Evolutionary conservation across 2,113 vertebrate species (phyloP).

Genomic region (Microtus pennsylvanicus): DNA sequence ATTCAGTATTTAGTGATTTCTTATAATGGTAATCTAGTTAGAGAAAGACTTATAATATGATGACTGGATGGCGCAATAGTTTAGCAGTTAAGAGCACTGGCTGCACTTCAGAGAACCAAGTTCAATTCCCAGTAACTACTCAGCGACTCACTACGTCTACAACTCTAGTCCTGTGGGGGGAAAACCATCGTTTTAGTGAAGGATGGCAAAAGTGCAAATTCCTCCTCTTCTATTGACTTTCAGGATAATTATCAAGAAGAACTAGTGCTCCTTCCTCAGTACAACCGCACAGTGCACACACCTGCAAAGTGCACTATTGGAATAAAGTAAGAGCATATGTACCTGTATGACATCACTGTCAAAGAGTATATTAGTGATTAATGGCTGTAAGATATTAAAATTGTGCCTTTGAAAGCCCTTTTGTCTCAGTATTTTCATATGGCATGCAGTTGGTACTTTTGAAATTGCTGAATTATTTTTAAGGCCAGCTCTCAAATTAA

Average conservation of each 20-base stretch:
- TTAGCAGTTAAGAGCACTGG: background rate
- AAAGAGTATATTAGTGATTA: background rate
- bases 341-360: background rate
- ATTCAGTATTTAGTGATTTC: constrained; percentile 12
- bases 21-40: constrained; percentile 26
- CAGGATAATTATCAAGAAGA: constrained; percentile 2
- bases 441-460: background rate
- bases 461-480: constrained; percentile 17
- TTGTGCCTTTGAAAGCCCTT: constrained; percentile 6
- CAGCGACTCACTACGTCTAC: background rate
- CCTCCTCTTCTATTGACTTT: constrained; percentile 9
- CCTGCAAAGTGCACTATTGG: background rate
- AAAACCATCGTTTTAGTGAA: constrained; percentile 24
- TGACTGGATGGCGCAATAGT: background rate
- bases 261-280: background rate
- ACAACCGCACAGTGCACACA: background rate
- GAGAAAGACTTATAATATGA: background rate
- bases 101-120: background rate
- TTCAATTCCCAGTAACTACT: background rate
- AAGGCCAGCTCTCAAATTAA: constrained; percentile 42
- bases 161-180: background rate
- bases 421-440: constrained; percentile 22
- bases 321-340: background rate
- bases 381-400: constrained; percentile 14
- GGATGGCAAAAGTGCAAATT: constrained; percentile 9